Conservation (phyloP, 1,140 invertebrate genomes). For the Plectrocnemia conspersa region DNA sequence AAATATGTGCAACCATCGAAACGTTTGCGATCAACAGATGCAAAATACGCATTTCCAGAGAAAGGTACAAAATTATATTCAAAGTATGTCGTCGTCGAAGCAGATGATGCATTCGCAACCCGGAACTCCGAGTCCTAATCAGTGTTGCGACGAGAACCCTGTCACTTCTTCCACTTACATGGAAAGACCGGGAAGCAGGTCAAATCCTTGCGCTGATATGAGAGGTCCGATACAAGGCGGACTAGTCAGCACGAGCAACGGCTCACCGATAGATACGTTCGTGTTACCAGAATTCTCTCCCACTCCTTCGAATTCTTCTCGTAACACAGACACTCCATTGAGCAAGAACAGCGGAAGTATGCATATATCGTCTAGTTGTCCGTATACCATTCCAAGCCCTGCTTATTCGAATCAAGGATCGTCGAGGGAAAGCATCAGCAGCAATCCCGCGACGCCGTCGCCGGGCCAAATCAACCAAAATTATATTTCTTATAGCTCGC, state of each 20-base stretch:
- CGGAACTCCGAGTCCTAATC: constrained; percentile 50
- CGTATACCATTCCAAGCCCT: constrained; percentile 45
- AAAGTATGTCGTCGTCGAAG: constrained; percentile 29
- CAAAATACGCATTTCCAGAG: constrained; percentile 28
- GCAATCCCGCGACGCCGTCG: constrained; percentile 45
- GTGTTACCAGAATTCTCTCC: constrained; percentile 50
- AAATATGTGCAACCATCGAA: constrained; percentile 12
- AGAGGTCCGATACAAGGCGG: constrained; percentile 67
- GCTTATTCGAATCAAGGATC: constrained; percentile 45
- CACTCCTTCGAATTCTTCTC: constrained; percentile 46
- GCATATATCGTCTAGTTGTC: constrained; percentile 43
- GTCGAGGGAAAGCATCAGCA: constrained; percentile 43
- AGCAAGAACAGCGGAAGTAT: constrained; percentile 43
- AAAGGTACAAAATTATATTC: constrained; percentile 31
- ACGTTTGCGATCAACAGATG: constrained; percentile 25
- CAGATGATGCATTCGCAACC: constrained; percentile 36
- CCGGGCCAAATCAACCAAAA: constrained; percentile 37
- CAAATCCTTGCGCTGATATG: constrained; percentile 47
- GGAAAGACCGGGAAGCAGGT: constrained; percentile 49
- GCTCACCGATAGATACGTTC: constrained; percentile 57
- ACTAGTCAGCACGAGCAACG: constrained; percentile 69
- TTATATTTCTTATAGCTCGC: constrained; percentile 43
- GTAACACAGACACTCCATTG: constrained; percentile 47
- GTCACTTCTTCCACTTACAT: constrained; percentile 67
- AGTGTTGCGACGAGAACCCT: constrained; percentile 59